Conservation (phyloP, 2,113 vertebrate species). For the Carlito syrichta region DNA sequence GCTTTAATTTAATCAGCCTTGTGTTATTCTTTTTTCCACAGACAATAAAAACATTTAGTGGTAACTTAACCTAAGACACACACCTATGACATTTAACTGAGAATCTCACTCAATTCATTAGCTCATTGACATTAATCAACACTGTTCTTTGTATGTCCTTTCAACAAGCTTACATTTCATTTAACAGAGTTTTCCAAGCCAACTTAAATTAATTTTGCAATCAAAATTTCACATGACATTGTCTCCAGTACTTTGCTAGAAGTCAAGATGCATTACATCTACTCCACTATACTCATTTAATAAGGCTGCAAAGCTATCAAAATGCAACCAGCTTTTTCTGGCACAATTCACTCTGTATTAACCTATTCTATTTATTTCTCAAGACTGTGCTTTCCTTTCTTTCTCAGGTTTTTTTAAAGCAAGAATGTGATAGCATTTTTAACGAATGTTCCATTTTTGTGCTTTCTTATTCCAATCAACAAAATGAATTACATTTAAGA, state of each 20-base stretch:
- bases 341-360: slow-evolving; percentile 32
- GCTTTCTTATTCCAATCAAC: not conserved
- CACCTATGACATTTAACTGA: not conserved
- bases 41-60: slow-evolving; percentile 2
- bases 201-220: slow-evolving; percentile 63
- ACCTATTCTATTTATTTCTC: slow-evolving; percentile 28
- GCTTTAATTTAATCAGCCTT: not conserved
- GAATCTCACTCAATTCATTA: not conserved
- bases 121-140: slow-evolving; percentile 4
- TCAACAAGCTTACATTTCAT: slow-evolving; percentile 21
- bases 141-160: not conserved
- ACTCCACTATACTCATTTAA: slow-evolving; percentile 2
- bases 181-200: slow-evolving; percentile 41
- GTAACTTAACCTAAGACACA: not conserved
- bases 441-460: not conserved
- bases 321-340: slow-evolving; percentile 25
- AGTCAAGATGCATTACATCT: slow-evolving; percentile 31
- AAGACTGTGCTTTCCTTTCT: not conserved
- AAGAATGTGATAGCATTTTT: not conserved
- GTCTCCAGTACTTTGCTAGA: slow-evolving; percentile 14
- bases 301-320: slow-evolving; percentile 21
- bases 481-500: not conserved
- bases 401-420: not conserved
- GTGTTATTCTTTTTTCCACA: not conserved
- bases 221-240: slow-evolving; percentile 49